Percentiles rank a stretch among this genome's conserved stretches.
These are phyloP conservation scores for Sinocyclocheilus anshuiensis DNA, from an alignment of 2,113 vertebrate genomes.

Conservation along the genomic window DNA sequence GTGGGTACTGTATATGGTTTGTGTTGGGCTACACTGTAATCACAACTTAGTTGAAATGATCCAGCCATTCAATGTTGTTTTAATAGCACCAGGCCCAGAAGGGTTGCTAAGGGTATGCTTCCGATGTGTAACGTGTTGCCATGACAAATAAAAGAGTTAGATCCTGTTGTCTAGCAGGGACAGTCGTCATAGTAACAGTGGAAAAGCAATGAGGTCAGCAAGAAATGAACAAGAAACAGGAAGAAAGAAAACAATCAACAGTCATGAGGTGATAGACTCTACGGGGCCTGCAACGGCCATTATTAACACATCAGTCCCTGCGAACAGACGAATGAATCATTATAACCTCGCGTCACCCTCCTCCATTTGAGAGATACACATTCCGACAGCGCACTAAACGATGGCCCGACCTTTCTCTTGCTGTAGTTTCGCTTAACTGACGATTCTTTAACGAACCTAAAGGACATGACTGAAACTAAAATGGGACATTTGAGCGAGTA, in stretches of 20 bases:
- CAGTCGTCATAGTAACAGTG: slow-evolving; percentile 63
- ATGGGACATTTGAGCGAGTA: neutral
- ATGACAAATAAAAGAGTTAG: slow-evolving; percentile 72
- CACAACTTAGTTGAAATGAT: neutral
- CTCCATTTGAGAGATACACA: slow-evolving; percentile 44
- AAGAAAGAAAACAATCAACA: slow-evolving; percentile 45
- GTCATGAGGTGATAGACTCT: slow-evolving; percentile 40
- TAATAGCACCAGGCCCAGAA: slow-evolving; percentile 66
- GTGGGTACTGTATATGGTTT: slow-evolving; percentile 25
- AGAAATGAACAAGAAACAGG: neutral
- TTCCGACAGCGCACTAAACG: slow-evolving; percentile 43
- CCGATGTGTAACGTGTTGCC: slow-evolving; percentile 65
- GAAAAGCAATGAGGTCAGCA: slow-evolving; percentile 62
- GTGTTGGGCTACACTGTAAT: slow-evolving; percentile 15
- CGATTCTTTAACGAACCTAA: neutral
- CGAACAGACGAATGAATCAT: slow-evolving; percentile 22
- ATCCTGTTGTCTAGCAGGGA: slow-evolving; percentile 50
- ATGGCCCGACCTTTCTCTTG: slow-evolving; percentile 1
- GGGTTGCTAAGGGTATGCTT: slow-evolving; percentile 69
- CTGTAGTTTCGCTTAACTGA: neutral
- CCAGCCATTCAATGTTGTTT: slow-evolving; percentile 48
- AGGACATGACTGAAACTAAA: neutral
- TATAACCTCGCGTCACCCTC: neutral
- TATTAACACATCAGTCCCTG: neutral
- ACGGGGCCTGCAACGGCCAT: neutral